phyloP scores from a whole-genome alignment of 2,113 vertebrate species.

The Microtus richardsoni region DNA sequence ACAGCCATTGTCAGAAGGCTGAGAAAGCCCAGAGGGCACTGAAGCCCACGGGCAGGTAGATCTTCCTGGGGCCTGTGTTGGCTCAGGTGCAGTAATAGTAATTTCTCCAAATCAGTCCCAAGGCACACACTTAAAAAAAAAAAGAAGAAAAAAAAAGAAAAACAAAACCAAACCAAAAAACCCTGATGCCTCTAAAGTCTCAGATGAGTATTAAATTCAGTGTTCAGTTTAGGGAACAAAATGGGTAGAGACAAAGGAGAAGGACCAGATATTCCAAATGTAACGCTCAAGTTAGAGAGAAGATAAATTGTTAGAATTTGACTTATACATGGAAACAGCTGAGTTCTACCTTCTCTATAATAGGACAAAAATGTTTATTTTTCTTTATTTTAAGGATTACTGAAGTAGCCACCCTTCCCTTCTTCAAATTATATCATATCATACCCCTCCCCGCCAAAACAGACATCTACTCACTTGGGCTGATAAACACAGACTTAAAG shows the following conservation, averaged over 20 bases:
- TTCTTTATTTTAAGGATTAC: conserved; percentile 3
- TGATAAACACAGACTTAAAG: background rate
- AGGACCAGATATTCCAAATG: background rate
- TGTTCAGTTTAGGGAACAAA: background rate
- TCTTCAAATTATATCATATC: background rate
- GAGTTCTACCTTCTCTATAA: background rate
- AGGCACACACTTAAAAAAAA: background rate
- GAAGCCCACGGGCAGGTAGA: background rate
- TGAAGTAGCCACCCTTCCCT: background rate
- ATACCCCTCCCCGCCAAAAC: background rate
- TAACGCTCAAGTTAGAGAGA: background rate
- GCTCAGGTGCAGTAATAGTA: background rate
- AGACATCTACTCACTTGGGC: background rate
- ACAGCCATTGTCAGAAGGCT: background rate
- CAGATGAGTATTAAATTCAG: background rate
- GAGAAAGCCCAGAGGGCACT: background rate
- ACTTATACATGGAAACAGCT: conserved; percentile 18
- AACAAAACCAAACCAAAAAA: background rate
- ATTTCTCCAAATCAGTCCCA: background rate
- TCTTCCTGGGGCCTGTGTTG: background rate
- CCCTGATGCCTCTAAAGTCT: background rate
- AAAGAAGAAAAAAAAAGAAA: background rate
- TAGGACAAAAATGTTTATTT: background rate
- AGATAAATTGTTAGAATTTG: conserved; percentile 50
- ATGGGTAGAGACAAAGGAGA: conserved; percentile 12